A percentile compares a stretch with the other conserved stretches of the same genome.
These are phyloP conservation scores for Poecilia gillii DNA, from an alignment of 2,797 vertebrate genomes.

Conservation along the genomic window DNA sequence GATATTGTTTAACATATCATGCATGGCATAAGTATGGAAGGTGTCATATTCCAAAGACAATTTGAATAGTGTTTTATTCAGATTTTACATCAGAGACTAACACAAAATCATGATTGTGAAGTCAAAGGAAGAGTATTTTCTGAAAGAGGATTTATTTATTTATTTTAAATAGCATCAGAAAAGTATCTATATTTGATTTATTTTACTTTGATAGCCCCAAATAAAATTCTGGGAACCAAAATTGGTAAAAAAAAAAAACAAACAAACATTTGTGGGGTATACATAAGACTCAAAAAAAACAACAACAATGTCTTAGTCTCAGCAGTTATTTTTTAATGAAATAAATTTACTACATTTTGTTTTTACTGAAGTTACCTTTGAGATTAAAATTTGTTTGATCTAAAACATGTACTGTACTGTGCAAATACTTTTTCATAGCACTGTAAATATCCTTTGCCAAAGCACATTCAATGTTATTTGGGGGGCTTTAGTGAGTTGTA, in stretches of 20 bases:
- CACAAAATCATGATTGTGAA: too few relatives aligned
- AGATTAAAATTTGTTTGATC: background rate
- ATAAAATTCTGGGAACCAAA: too few relatives aligned
- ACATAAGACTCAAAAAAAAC: background rate
- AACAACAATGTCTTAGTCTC: background rate
- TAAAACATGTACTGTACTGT: background rate
- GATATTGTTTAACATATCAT: background rate
- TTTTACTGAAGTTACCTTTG: background rate
- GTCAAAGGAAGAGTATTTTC: too few relatives aligned
- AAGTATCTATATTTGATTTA: too few relatives aligned
- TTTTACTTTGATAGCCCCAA: too few relatives aligned
- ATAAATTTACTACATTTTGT: background rate
- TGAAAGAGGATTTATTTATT: too few relatives aligned
- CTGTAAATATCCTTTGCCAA: background rate
- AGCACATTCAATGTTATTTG: background rate
- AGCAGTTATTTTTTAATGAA: background rate
- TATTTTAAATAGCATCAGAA: too few relatives aligned
- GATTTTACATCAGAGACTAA: background rate
- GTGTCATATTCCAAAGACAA: background rate
- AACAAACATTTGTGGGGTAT: too few relatives aligned
- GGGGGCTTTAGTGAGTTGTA: background rate
- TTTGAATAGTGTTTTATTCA: background rate
- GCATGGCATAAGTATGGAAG: background rate
- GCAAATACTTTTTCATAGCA: background rate
- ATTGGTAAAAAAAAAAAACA: too few relatives aligned